Evolutionary conservation across 2,888 invertebrate species (phyloP), one percentile per base, ranked within the genome.

Genomic region (Euclidia mi): DNA sequence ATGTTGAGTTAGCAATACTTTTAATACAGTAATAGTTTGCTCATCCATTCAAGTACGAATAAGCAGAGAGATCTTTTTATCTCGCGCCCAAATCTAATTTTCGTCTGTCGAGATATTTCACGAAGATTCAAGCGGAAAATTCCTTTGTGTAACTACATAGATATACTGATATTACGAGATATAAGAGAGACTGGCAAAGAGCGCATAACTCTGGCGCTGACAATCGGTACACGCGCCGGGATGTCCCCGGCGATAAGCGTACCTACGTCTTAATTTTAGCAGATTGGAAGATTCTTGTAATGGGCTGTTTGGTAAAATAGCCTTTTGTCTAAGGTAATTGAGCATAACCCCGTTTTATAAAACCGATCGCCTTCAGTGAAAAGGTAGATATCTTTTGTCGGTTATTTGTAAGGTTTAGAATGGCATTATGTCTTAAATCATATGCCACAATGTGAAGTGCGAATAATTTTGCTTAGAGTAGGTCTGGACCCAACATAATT

Each of bases 141-240:
- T 83, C 79, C 80, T 89, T 89, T 88, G 83, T 84, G 72, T 74
- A 76, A 65, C 69, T 61, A 70, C 71, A 84, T 58, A 58, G 78
- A 83, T 86, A 84, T 84, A 80, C 81, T 85, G 84, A 83, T 88
- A 84, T 82, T 79, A 81, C 78, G 76, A 72, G 76, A 81, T 87
- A 81, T 77, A 68, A 60, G 72, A 76, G 52, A 70, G 76, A 74
- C 78, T 68, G 65, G 76, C 64, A 76, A 76, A 75, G 70, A 71
- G 66, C 68, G 61, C 72, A 71, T 76, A 75, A 70, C 71, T 69
- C 43, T 58, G 57, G 56, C 42, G 52, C 42, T 41, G 53, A 69
- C 43, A 32, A 53, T 49, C 45, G 49, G 46, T 50, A 50, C 25
- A 34, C 10, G 12, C 44, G 37, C 17, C 17, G 41, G 48, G 20